These are phyloP conservation scores for Nomia melanderi DNA, from an alignment of 1,140 invertebrate genomes.

Conservation along the genomic window DNA sequence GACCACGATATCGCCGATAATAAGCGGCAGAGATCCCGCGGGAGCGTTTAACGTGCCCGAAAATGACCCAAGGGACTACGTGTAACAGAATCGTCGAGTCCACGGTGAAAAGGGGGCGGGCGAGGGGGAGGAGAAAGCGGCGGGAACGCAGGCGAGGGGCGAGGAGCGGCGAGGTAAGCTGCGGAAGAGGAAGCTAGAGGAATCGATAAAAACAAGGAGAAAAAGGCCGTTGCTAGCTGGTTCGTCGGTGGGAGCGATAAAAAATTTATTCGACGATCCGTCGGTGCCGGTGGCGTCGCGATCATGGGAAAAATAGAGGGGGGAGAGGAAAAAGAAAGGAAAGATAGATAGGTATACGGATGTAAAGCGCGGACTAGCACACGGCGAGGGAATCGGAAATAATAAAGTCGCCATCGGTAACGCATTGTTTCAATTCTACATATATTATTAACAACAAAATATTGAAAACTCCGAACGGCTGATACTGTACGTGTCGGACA, in stretches of 20 bases:
- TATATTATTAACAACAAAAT: not conserved
- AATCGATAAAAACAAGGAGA: slow-evolving; percentile 49
- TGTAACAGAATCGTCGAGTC: slow-evolving; percentile 22
- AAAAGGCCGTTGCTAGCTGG: slow-evolving; percentile 20
- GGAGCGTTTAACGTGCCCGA: slow-evolving; percentile 45
- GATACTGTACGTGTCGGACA: no score
- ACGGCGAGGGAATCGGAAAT: slow-evolving; percentile 1
- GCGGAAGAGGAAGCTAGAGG: slow-evolving; percentile 31
- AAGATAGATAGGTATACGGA: slow-evolving; percentile 23
- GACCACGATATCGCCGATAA: slow-evolving; percentile 34
- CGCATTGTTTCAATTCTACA: not conserved
- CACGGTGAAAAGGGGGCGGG: not conserved
- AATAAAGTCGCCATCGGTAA: slow-evolving; percentile 24
- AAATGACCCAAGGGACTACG: slow-evolving; percentile 40
- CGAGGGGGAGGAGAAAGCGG: not conserved
- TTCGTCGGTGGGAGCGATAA: slow-evolving; percentile 49
- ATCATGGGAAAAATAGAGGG: slow-evolving; percentile 35
- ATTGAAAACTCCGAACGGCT: no score
- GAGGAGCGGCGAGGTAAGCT: no score
- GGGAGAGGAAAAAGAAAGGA: slow-evolving; percentile 22
- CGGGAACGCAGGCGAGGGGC: no score
- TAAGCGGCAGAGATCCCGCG: slow-evolving; percentile 16
- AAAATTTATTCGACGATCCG: slow-evolving; percentile 61
- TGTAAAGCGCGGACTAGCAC: not conserved
- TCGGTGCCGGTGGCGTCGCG: slow-evolving; percentile 41